Percentiles rank a stretch among this genome's conserved stretches.
Conservation (phyloP, 2,797 vertebrate species). For the Cryptoprocta ferox region DNA sequence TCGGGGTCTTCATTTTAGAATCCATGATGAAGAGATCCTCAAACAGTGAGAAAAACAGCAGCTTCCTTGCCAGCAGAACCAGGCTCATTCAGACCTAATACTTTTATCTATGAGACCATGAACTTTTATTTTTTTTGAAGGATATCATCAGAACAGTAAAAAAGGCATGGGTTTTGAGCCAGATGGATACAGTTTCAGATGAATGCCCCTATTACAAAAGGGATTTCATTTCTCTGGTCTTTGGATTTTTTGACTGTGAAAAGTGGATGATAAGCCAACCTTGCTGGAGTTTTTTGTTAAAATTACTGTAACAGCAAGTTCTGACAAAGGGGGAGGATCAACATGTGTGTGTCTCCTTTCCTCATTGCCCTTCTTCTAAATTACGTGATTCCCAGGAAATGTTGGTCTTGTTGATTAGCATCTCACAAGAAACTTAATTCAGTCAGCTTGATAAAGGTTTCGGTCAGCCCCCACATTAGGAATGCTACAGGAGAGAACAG, state of each 20-base stretch:
- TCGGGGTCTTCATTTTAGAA: neutral
- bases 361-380: neutral
- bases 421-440: neutral
- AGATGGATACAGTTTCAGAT: neutral
- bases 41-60: neutral
- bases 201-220: neutral
- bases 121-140: neutral
- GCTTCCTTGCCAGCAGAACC: neutral
- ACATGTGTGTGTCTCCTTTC: neutral
- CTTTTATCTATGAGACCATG: neutral
- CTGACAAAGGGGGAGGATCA: neutral
- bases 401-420: neutral
- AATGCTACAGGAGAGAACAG: neutral
- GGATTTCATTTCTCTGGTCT: neutral
- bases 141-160: neutral
- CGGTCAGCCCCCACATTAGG: neutral
- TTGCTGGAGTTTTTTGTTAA: neutral
- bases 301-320: neutral
- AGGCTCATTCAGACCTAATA: neutral
- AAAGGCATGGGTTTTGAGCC: neutral
- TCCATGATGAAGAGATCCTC: neutral
- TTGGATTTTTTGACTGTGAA: neutral
- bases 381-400: neutral
- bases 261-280: neutral
- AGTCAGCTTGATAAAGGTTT: neutral